Evolutionary conservation across 2,113 vertebrate species (phyloP), one percentile per base, ranked within the genome.

Genomic region (Ranitomeya imitator): DNA sequence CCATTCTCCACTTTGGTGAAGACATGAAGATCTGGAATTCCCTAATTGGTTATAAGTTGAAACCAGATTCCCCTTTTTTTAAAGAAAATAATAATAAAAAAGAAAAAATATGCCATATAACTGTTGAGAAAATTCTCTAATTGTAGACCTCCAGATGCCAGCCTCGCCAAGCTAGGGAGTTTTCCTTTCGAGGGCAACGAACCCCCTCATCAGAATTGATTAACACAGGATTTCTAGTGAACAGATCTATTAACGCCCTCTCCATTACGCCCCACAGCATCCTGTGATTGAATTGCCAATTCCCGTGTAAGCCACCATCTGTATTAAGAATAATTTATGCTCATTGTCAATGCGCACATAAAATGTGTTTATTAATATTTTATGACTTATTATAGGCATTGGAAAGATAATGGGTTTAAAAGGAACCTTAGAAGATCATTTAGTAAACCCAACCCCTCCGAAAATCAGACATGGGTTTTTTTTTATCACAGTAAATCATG

Each of bases 281-380:
- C 77, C 77, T 57, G 77, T 23, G 76, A 78, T n/a, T 78, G 76
- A 78, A 21, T 78, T 12, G 51, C 45, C 52, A 55, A 54, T 78
- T 55, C 76, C 52, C 19, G 21, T n/a, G 18, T 55, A 54, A n/a
- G 23, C 52, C 52, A 26, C 77, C 51, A 79, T 55, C 51, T 57
- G 52, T 57, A 79, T 23, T n/a, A 79, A 13, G 52, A 26, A 79
- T 15, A 79, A 15, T 57, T 57, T 55, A 55, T 79, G 52, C 77
- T 23, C 21, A 3, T 15, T 57, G 51, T 79, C 51, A 23, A 21
- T 3, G 11, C 14, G 21, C 77, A 79, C 51, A 23, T 79, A 79
- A 79, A 54, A 52, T 3, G 1, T 23, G 9, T 0, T 19, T 52
- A 23, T 54, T 52, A 79, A 79, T 79, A 79, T 79, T 79, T 79